Evolutionary conservation across 2,888 invertebrate species (phyloP).

Genomic region (Bruchidius siliquastri): DNA sequence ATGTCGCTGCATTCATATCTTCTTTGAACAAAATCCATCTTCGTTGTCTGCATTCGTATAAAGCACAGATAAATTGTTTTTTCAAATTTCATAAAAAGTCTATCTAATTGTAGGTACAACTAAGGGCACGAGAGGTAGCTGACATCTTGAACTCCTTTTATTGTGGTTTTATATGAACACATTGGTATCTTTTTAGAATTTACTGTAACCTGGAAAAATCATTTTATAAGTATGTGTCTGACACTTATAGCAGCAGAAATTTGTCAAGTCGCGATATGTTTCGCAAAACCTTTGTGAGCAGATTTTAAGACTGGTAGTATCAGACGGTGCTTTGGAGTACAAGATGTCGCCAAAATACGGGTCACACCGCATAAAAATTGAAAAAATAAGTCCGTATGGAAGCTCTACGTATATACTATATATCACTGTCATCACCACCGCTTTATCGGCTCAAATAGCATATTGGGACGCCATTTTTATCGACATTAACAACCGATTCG

Average conservation of each 20-base stretch:
- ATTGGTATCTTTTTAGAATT: neutral
- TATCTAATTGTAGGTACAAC: conserved; percentile 22
- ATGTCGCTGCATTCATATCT: conserved; percentile 24
- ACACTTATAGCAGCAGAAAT: neutral
- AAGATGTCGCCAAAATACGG: neutral
- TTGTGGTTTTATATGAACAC: neutral
- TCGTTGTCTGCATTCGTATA: conserved; percentile 14
- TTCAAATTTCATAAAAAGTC: conserved; percentile 6
- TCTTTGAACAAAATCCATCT: conserved; percentile 11
- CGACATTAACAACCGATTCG: too few relatives aligned
- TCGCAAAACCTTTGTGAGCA: too few relatives aligned
- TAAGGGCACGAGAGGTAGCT: neutral
- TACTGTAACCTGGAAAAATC: neutral
- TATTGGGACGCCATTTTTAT: neutral
- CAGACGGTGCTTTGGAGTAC: neutral
- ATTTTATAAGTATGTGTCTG: too few relatives aligned
- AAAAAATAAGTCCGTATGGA: conserved; percentile 6
- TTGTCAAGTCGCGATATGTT: too few relatives aligned
- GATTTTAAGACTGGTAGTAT: too few relatives aligned
- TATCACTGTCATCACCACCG: neutral
- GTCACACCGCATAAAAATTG: neutral
- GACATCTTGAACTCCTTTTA: neutral
- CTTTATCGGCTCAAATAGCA: neutral
- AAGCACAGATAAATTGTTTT: conserved; percentile 21
- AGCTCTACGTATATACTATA: conserved; percentile 4